These are phyloP conservation scores for Erpobdella octoculata DNA, from an alignment of 2,888 invertebrate species.

Conservation along the genomic window DNA sequence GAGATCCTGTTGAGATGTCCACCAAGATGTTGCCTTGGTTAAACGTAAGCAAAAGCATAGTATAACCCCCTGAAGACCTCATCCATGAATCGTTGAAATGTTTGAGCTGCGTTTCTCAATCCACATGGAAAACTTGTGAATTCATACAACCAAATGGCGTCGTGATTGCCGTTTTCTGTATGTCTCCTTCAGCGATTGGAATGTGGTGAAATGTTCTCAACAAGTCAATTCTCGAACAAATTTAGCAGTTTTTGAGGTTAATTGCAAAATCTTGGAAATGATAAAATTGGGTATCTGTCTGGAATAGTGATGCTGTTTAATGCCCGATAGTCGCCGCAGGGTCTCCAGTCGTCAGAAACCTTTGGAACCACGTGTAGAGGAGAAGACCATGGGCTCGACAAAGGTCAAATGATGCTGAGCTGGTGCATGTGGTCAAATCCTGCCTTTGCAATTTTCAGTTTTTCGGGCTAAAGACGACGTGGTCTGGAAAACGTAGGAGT, in stretches of 20 bases:
- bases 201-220: not conserved
- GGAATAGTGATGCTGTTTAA: not conserved
- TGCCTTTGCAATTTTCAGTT: too few species aligned
- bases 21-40: not conserved
- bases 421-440: too few species aligned
- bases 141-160: not conserved
- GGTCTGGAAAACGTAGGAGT: too few species aligned
- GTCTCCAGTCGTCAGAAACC: not conserved
- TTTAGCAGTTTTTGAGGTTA: not conserved
- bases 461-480: too few species aligned
- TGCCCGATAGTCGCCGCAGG: not conserved
- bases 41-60: not conserved
- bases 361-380: not conserved
- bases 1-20: too few species aligned
- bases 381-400: not conserved
- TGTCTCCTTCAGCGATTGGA: too few species aligned
- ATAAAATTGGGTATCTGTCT: not conserved
- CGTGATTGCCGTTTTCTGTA: not conserved
- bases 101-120: not conserved
- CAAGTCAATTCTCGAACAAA: too few species aligned
- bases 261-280: not conserved
- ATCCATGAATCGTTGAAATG: not conserved
- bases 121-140: not conserved
- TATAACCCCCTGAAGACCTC: not conserved
- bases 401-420: too few species aligned